A percentile compares a stretch with the other conserved stretches of the same genome.
Conservation (phyloP, 2,888 invertebrate genomes). For the Stenolophus ochropezus region DNA sequence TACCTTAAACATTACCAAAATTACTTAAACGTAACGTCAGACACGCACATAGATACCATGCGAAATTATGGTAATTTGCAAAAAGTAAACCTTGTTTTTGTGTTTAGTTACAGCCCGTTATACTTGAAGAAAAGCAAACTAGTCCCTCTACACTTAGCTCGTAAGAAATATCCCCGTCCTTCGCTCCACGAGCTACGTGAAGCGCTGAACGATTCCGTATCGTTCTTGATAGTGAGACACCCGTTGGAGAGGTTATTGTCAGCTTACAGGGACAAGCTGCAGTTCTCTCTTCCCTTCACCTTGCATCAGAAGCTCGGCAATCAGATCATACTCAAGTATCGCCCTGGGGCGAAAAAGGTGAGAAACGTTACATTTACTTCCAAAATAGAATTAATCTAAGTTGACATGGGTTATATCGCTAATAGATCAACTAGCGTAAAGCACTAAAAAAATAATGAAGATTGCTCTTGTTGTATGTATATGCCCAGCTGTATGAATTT, state of each 20-base stretch:
- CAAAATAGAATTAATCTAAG: too few species aligned
- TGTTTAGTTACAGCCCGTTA: conserved; percentile 80
- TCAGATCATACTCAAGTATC: conserved; percentile 84
- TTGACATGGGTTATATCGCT: too few species aligned
- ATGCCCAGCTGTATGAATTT: too few species aligned
- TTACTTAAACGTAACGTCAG: not conserved
- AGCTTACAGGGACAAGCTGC: conserved; percentile 89
- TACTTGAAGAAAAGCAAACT: conserved; percentile 86
- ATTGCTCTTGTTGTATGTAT: too few species aligned
- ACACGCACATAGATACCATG: not conserved
- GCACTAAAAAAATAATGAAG: too few species aligned
- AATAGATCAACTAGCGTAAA: too few species aligned
- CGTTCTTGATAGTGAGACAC: conserved; percentile 88
- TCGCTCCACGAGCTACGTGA: conserved; percentile 81
- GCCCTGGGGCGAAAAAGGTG: conserved; percentile 75
- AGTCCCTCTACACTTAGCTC: conserved; percentile 85
- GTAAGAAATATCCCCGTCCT: conserved; percentile 87
- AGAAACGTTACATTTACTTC: conserved; percentile 51
- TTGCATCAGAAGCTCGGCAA: conserved; percentile 87
- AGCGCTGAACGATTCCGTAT: conserved; percentile 85
- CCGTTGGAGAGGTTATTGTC: conserved; percentile 87
- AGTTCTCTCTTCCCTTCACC: conserved; percentile 87
- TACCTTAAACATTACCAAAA: not conserved
- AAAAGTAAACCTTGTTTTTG: not conserved
- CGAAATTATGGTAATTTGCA: not conserved